phyloP scores from a whole-genome alignment of 2,888 invertebrate species.

The Dynastes hyllus region DNA sequence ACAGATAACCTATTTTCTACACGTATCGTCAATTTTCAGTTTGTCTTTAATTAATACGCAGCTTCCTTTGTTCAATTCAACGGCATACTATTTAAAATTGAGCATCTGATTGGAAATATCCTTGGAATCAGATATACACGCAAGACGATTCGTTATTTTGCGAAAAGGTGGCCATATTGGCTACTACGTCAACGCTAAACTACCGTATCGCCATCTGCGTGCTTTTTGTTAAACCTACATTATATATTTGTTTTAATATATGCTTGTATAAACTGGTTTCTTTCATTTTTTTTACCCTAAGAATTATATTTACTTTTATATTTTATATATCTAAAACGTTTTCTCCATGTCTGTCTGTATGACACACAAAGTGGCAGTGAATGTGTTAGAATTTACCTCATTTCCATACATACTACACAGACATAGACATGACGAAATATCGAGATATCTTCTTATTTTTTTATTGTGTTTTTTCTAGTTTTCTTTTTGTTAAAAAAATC shows the following conservation, averaged over 20 bases:
- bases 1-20: too few relatives aligned
- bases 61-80: conserved; percentile 32
- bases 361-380: conserved; percentile 69
- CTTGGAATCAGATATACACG: conserved; percentile 26
- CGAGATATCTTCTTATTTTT: conserved; percentile 19
- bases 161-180: not conserved
- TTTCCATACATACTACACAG: conserved; percentile 62
- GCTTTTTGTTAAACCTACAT: conserved; percentile 36
- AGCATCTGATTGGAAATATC: conserved; percentile 65
- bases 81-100: conserved; percentile 68
- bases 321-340: conserved; percentile 42
- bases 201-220: conserved; percentile 2
- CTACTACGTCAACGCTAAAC: conserved; percentile 21
- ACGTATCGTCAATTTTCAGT: too few relatives aligned
- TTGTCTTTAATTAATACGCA: not conserved
- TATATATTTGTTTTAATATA: conserved; percentile 21
- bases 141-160: not conserved
- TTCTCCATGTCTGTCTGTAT: conserved; percentile 63
- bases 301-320: conserved; percentile 48
- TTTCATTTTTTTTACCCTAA: conserved; percentile 10
- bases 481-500: conserved; percentile 6
- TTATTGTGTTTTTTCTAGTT: conserved; percentile 17
- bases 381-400: conserved; percentile 66
- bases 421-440: conserved; percentile 53
- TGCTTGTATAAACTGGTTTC: conserved; percentile 33